Evolutionary conservation across 2,113 vertebrate genomes (phyloP).

Genomic region (Myxocyprinus asiaticus): DNA sequence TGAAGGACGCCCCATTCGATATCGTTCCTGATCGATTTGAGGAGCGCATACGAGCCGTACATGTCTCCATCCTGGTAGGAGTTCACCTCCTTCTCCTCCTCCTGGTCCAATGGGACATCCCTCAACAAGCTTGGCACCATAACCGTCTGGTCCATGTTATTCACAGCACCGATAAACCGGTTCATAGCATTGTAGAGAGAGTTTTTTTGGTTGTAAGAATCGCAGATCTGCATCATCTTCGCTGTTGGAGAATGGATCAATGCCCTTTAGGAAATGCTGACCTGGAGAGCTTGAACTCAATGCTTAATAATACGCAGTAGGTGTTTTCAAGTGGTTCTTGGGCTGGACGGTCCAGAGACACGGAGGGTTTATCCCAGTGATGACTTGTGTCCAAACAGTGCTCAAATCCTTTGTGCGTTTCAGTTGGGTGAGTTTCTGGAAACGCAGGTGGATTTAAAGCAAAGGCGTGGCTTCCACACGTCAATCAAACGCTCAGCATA

Average conservation of each 20-base stretch:
- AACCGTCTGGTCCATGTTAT: slow-evolving; percentile 96
- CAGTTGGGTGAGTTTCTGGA: not conserved
- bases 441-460: slow-evolving; percentile 23
- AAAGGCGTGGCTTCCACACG: slow-evolving; percentile 26
- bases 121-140: slow-evolving; percentile 93
- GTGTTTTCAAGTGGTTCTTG: not conserved
- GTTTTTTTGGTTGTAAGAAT: slow-evolving; percentile 89
- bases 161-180: slow-evolving; percentile 91
- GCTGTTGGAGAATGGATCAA: not conserved
- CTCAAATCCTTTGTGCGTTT: not conserved
- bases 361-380: not conserved
- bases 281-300: not conserved
- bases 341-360: not conserved
- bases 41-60: slow-evolving; percentile 89
- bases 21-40: slow-evolving; percentile 91
- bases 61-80: slow-evolving; percentile 79
- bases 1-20: slow-evolving; percentile 91
- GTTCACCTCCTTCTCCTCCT: slow-evolving; percentile 64
- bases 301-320: too few relatives aligned
- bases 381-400: not conserved
- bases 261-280: not conserved
- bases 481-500: slow-evolving; percentile 23
- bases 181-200: slow-evolving; percentile 91
- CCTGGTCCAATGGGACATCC: slow-evolving; percentile 82
- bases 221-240: slow-evolving; percentile 86